Conservation (phyloP, 2,888 invertebrate species). For the Platycheirus albimanus region DNA sequence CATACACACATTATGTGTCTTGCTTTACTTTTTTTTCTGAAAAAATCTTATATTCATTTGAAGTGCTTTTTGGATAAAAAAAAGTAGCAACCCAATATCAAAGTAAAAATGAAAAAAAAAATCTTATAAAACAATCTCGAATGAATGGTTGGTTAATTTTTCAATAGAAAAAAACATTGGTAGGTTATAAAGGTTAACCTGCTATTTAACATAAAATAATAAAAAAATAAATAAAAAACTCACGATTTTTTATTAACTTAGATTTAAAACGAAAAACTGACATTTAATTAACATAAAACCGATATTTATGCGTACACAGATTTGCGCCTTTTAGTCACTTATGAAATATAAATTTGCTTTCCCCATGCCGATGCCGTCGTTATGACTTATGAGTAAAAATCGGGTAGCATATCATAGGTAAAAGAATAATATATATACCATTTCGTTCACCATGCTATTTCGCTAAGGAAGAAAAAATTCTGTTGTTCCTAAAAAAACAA, state of each 20-base stretch:
- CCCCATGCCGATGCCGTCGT: too few relatives aligned
- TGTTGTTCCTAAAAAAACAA: conserved; percentile 12
- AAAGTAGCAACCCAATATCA: too few relatives aligned
- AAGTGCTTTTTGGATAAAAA: too few relatives aligned
- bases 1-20: too few relatives aligned
- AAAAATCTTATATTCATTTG: too few relatives aligned
- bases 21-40: too few relatives aligned
- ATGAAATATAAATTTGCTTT: conserved; percentile 69
- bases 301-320: conserved; percentile 29
- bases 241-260: not conserved
- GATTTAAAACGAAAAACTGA: conserved; percentile 6
- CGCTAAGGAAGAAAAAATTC: conserved; percentile 30
- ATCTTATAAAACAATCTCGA: too few relatives aligned
- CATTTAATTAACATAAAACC: conserved; percentile 60
- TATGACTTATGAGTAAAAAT: conserved; percentile 1
- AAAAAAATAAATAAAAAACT: conserved; percentile 27
- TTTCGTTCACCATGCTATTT: not conserved
- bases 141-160: conserved; percentile 1
- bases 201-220: conserved; percentile 46
- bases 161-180: conserved; percentile 16
- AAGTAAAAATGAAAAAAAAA: too few relatives aligned
- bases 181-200: conserved; percentile 38
- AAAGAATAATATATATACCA: conserved; percentile 7
- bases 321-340: conserved; percentile 59
- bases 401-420: conserved; percentile 19